phyloP scores from a whole-genome alignment of 2,888 invertebrate species.

The Archips crataeganus region DNA sequence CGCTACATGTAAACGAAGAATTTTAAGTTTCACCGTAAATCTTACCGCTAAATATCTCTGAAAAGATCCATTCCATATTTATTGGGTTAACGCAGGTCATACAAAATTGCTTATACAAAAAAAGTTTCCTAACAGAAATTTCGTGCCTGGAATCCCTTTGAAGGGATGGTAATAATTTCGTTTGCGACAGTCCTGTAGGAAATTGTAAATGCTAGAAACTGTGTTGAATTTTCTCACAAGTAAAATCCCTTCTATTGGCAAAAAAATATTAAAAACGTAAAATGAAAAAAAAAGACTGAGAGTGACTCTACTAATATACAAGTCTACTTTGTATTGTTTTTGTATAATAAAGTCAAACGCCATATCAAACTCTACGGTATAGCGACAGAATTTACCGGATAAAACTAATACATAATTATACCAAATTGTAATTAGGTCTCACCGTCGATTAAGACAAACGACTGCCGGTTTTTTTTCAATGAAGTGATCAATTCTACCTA shows the following conservation, averaged over 20 bases:
- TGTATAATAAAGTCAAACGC: neutral
- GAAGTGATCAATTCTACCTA: constrained; percentile 20
- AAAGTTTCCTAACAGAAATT: constrained; percentile 23
- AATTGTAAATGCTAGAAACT: constrained; percentile 1
- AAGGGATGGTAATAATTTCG: constrained; percentile 27
- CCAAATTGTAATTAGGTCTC: constrained; percentile 16
- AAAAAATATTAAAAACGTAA: neutral
- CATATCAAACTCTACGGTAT: constrained; percentile 4
- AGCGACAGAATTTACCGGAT: neutral
- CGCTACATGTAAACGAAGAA: neutral
- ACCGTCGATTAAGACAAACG: constrained; percentile 24
- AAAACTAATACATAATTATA: constrained; percentile 2
- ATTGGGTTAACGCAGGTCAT: constrained; percentile 23
- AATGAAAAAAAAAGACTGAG: neutral
- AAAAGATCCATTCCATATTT: constrained; percentile 23
- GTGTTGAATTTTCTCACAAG: neutral
- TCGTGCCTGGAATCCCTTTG: constrained; percentile 34
- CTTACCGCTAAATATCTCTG: constrained; percentile 5
- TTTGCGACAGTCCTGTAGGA: constrained; percentile 16
- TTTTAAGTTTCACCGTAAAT: neutral
- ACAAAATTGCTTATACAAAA: constrained; percentile 22
- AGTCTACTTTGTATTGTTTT: neutral
- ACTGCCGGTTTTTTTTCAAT: constrained; percentile 27
- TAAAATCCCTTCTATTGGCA: neutral
- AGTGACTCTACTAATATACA: constrained; percentile 50